Base-by-base conservation (phyloP, 2,888 invertebrate genomes). In the Trachelus stipa region DNA sequence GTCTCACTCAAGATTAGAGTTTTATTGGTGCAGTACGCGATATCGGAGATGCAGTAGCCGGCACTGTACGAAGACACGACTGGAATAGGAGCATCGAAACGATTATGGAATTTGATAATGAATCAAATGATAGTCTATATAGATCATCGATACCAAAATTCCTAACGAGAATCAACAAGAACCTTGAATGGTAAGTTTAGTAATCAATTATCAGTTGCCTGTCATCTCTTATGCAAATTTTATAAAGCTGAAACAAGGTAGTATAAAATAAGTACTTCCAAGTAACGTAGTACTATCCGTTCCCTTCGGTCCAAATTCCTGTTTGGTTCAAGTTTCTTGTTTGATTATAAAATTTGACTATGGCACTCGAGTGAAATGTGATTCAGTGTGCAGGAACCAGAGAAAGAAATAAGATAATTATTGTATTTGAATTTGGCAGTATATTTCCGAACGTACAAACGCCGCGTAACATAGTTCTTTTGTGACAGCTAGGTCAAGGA, bases 401-500 rank as follows among this genome's bases (percentile, higher is more conserved):
- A 12, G 1, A 56, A 23, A 56, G 23, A 56, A 9, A 56, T 56
- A 23, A 9, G 56, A 56, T 9, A 23, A 9, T 56, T 15, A 9
- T 56, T 56, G 23, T 56, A 56, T 56, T 56, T 56, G 56, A 56
- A 56, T 56, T 56, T 56, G 56, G 9, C 56, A 9, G 56, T 56
- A 56, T 9, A 15, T 23, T 56, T 9, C 23, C 23, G 23, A 1
- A 56, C 23, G 9, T 23, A 56, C 56, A 23, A 23, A 23, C 77
- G 77, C 77, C 56, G 74, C 56, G 75, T 69, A 77, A 77, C 75
- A 69, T 77, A 77, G 77, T 77, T 34, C 77, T 40, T 40, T 40
- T 30, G 34, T 77, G 77, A 77, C 74, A 77, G 77, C 74, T 77
- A 77, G 77, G 77, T 77, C 77, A 77, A 77, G 77, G 77, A 77